phyloP scores from a whole-genome alignment of 2,888 invertebrate genomes.

The Sceliomorpha sp. region DNA sequence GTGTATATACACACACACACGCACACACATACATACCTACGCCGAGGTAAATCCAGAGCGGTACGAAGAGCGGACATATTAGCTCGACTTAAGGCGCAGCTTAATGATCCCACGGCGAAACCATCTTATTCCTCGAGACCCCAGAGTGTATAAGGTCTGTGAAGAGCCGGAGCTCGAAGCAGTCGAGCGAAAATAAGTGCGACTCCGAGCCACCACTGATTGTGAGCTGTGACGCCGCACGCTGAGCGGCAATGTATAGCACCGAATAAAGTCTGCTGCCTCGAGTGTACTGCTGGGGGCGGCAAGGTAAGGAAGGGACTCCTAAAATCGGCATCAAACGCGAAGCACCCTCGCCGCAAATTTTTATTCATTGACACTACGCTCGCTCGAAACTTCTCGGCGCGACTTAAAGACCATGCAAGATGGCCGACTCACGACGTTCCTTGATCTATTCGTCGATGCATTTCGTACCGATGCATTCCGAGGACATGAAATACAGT shows the following conservation, averaged over 20 bases:
- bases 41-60: constrained; percentile 46
- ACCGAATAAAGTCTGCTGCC: constrained; percentile 69
- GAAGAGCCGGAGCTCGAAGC: constrained; percentile 59
- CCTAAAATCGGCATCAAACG: constrained; percentile 77
- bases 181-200: constrained; percentile 77
- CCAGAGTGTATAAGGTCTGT: constrained; percentile 45
- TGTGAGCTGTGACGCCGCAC: constrained; percentile 65
- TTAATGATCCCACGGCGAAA: constrained; percentile 76
- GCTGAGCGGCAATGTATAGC: constrained; percentile 47
- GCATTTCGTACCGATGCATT: too few relatives aligned
- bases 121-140: constrained; percentile 67
- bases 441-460: background rate
- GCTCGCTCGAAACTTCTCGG: constrained; percentile 70
- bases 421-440: constrained; percentile 54
- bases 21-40: constrained; percentile 42
- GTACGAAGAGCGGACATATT: constrained; percentile 72
- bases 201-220: constrained; percentile 74
- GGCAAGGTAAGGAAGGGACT: constrained; percentile 63
- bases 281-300: constrained; percentile 36
- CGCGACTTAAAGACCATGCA: constrained; percentile 62
- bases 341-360: constrained; percentile 70
- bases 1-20: constrained; percentile 33
- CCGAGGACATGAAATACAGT: too few relatives aligned
- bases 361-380: constrained; percentile 80
- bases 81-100: constrained; percentile 80